phyloP scores from a whole-genome alignment of 2,113 vertebrate genomes.

The Bubo bubo region DNA sequence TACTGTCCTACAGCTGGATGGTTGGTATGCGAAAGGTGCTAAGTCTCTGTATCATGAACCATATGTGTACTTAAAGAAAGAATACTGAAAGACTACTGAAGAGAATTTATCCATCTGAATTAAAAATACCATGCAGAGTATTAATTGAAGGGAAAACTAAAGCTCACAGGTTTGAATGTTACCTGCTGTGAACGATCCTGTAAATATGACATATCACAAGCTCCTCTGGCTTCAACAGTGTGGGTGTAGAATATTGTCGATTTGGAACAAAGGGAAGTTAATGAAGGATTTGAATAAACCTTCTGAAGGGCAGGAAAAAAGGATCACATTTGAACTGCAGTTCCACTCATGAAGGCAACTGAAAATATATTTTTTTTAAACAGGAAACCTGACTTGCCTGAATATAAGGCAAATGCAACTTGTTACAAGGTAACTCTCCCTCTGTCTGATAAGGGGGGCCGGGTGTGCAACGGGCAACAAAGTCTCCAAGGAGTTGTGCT shows the following conservation, averaged over 20 bases:
- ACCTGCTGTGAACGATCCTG: not conserved
- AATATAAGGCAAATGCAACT: not conserved
- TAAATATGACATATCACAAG: not conserved
- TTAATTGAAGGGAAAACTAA: not conserved
- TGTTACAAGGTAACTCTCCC: not conserved
- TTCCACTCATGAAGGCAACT: not conserved
- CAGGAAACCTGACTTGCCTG: not conserved
- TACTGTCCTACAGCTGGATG: not conserved
- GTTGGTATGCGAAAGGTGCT: not conserved
- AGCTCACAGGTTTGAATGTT: not conserved
- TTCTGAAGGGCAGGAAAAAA: not conserved
- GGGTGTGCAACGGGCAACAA: accelerated
- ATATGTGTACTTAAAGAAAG: not conserved
- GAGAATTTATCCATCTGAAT: not conserved
- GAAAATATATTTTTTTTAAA: not conserved
- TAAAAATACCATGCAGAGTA: not conserved
- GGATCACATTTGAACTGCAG: not conserved
- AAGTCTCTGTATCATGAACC: not conserved
- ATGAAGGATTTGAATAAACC: not conserved
- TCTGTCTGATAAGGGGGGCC: not conserved
- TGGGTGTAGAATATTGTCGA: not conserved
- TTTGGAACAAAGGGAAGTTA: not conserved
- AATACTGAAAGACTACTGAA: not conserved
- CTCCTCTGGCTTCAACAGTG: not conserved
- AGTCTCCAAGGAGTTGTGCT: not conserved